Base-by-base conservation (phyloP, 2,797 vertebrate species). In the Enteromius unitaeniatus region DNA sequence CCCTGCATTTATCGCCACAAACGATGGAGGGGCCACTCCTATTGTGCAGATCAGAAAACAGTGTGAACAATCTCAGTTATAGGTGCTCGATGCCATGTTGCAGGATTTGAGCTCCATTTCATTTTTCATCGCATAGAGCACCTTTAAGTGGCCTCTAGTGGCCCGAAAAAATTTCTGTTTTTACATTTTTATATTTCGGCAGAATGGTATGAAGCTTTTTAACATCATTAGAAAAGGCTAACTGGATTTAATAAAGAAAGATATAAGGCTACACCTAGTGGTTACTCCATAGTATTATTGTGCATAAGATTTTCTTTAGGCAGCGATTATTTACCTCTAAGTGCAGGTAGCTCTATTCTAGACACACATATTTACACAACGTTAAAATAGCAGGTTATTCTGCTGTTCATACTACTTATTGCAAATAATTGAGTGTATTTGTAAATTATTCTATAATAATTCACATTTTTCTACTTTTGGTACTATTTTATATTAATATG, bases 21-120 rank as follows among this genome's bases (percentile, higher is more conserved):
- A 99, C 49, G 98, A 99, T 0, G 98, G 98, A 9, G 98, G 98
- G 13, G 98, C 98, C 65, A 99, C 98, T 89, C 98, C 98, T 98
- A 91, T 49, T 81, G 91, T 49, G 70, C 40, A 91, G 15, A 74
- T 23, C 31, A 51, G 1, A 86, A 7, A 58, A 77, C 19, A 26
- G n/a, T 60, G 13, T 42, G 34, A 15, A 23, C 58, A 42, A n/a
- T 68, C 21, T 40, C 67, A 13, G 14, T n/a, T 6, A 67, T 10
- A 31, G 31, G 31, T 31, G 31, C 31, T 31, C 31, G 2, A 31
- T 31, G 31, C 1, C 1, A 31, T 31, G 28, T 31, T 31, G 28
- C 31, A 31, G 31, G 31, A 31, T 31, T 31, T 31, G 0, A 31
- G 31, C 31, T 31, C 31, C 2, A 31, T 31, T 31, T 31, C 31